Base-by-base conservation (phyloP, 37 sponge, comb jelly and placozoan species). In the Tethya wilhelma region DNA sequence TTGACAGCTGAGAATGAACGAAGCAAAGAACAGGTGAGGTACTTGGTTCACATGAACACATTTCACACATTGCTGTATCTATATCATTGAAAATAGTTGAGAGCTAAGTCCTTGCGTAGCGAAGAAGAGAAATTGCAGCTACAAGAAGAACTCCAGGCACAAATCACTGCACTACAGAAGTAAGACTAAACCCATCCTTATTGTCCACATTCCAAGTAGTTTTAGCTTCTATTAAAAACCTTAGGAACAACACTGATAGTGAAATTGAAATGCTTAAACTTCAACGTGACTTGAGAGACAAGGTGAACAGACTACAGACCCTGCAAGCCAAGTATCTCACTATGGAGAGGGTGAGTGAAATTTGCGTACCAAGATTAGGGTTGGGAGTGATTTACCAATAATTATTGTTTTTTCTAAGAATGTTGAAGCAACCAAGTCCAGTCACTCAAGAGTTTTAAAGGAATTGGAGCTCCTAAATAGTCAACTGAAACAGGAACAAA, bases 221-320 rank as follows among this genome's bases (percentile, higher is more conserved):
- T n/a, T 8, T 7, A 12, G 28, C 22, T 17, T 60, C 7, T 12
- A 60, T 60, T n/a, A 60, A 25, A 9, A 49, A 19, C 31, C 34
- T 44, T 25, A 91, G 93, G 56, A 32, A 28, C 33, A 69, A n/a
- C 29, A 76, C 71, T 39, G 70, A 80, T 34, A 83, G 85, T 58
- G 83, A 95, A 63, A 84, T 95, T 17, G 87, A 80, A 17, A 28
- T 79, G 55, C 84, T 88, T 20, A 70, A 77, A 36, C 56, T 84
- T 17, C 79, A 88, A 68, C 72, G 96, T 36, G 96, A 95, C 28
- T 19, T 88, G 70, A 64, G 69, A 43, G 83, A 85, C 14, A 84
- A 84, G 56, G 28, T 75, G 11, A 43, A 28, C 56, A 23, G 67
- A 25, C 79, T 91, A 22, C 83, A 79, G 28, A 39, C 83, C 6